A percentile compares a stretch with the other conserved stretches of the same genome.
Conservation (phyloP, 2,888 invertebrate genomes). For the Sarcophaga carnaria region DNA sequence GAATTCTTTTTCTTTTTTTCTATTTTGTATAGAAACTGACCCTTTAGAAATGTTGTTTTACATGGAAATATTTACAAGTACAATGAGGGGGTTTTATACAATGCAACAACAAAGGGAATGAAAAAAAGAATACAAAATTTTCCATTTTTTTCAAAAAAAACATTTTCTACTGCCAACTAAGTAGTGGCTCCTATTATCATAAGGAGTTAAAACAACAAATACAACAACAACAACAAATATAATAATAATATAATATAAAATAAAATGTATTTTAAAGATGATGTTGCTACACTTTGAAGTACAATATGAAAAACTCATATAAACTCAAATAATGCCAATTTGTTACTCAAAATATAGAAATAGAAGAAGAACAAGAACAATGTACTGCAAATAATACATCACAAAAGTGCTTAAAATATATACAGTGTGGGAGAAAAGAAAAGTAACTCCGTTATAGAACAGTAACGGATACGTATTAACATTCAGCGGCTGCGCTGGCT, state of each 20-base stretch:
- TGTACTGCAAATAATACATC: not conserved
- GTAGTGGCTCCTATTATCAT: not conserved
- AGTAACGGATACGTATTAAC: too few species aligned
- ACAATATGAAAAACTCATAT: not conserved
- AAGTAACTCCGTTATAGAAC: not conserved
- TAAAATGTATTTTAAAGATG: slow-evolving; percentile 27
- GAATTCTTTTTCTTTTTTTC: too few species aligned
- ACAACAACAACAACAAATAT: not conserved
- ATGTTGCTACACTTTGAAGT: slow-evolving; percentile 38
- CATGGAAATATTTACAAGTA: slow-evolving; percentile 34
- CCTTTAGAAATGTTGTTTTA: slow-evolving; percentile 39
- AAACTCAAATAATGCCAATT: slow-evolving; percentile 44
- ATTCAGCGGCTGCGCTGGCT: too few species aligned
- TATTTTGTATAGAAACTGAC: slow-evolving; percentile 7
- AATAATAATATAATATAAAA: not conserved
- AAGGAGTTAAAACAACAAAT: too few species aligned
- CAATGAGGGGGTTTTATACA: not conserved
- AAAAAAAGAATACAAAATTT: not conserved
- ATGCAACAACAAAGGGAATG: slow-evolving; percentile 9
- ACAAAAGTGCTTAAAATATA: not conserved
- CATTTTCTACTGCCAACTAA: not conserved
- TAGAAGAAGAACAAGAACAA: not conserved
- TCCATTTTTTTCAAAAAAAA: not conserved
- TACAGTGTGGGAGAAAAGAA: not conserved
- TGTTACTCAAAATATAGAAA: slow-evolving; percentile 13